Conservation (phyloP, 2,888 invertebrate genomes). For the Caenorhabditis virilis region DNA sequence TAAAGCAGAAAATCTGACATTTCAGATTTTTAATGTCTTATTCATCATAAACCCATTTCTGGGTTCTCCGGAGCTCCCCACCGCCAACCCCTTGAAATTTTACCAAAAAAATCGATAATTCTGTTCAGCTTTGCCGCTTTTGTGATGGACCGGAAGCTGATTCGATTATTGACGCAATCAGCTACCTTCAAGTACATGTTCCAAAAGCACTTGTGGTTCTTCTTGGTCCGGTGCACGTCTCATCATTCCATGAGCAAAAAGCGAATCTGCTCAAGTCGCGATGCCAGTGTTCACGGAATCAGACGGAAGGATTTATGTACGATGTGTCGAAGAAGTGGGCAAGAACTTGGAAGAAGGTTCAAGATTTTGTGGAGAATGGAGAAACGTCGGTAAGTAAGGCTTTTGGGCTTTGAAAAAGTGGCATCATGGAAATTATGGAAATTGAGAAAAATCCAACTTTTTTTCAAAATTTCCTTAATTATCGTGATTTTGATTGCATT, state of each 20-base stretch:
- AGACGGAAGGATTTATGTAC: constrained; percentile 56
- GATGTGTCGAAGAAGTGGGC: constrained; percentile 54
- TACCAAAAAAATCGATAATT: not conserved
- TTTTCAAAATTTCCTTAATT: no score
- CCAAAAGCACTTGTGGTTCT: constrained; percentile 64
- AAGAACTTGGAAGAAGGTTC: constrained; percentile 35
- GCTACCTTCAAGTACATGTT: constrained; percentile 55
- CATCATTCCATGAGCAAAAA: constrained; percentile 52
- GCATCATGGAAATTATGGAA: no score
- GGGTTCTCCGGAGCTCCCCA: no score
- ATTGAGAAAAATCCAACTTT: no score
- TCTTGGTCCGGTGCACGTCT: constrained; percentile 65
- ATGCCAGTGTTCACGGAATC: constrained; percentile 53
- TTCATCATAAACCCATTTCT: no score
- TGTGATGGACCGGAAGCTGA: constrained; percentile 56
- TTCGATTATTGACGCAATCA: constrained; percentile 54
- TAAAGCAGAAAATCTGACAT: no score
- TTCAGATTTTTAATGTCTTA: no score
- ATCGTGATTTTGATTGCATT: no score
- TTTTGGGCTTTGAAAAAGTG: no score
- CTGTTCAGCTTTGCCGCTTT: constrained; percentile 51
- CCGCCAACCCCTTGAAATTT: no score
- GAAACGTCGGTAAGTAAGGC: constrained; percentile 17
- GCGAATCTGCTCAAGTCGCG: constrained; percentile 61
- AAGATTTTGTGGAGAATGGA: constrained; percentile 35